Conservation (phyloP, 1,140 invertebrate species). For the Diplogasteroides magnus region DNA sequence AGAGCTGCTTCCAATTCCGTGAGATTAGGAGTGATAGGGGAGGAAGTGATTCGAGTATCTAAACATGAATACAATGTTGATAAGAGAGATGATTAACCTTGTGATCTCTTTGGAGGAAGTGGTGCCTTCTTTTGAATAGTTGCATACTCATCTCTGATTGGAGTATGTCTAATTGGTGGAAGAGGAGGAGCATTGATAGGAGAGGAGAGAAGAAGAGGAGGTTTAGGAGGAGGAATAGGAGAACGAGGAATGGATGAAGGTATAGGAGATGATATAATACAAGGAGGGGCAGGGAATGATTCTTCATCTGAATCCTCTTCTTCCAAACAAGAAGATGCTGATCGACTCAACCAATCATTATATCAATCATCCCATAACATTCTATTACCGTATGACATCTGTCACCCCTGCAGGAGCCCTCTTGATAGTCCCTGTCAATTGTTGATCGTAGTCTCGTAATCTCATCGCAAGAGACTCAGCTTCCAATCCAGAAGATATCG, state of each 20-base stretch:
- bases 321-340: constrained; percentile 10
- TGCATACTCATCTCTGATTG: constrained; percentile 4
- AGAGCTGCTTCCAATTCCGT: constrained; percentile 25
- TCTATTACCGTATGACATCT: neutral
- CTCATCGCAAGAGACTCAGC: neutral
- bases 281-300: constrained; percentile 46
- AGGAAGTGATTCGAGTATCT: neutral
- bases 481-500: too few relatives aligned
- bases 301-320: constrained; percentile 49
- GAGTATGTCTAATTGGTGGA: constrained; percentile 4
- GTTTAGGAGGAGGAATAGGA: constrained; percentile 19
- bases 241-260: constrained; percentile 13
- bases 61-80: neutral
- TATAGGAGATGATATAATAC: constrained; percentile 13
- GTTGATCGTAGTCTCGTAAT: constrained; percentile 19
- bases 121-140: constrained; percentile 31
- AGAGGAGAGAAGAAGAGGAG: constrained; percentile 11
- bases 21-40: constrained; percentile 10
- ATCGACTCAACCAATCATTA: neutral
- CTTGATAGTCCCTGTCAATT: constrained; percentile 28
- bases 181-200: neutral
- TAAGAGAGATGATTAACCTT: neutral
- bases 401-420: constrained; percentile 13
- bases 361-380: neutral
- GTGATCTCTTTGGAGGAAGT: constrained; percentile 42